These are phyloP conservation scores for Atta texana DNA, from an alignment of 1,140 invertebrate species.

Conservation along the genomic window DNA sequence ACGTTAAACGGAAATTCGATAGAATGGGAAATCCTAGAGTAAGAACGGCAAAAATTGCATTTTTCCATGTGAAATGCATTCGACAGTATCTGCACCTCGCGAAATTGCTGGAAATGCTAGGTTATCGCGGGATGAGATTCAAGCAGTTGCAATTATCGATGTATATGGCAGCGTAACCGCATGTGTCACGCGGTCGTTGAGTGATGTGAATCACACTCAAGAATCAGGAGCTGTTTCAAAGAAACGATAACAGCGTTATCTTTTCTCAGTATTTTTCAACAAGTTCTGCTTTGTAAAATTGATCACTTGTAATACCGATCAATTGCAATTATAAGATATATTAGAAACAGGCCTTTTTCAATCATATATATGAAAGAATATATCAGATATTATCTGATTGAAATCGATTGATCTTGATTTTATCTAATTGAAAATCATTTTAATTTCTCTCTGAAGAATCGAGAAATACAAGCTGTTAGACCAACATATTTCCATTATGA, in stretches of 20 bases:
- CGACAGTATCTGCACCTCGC: not conserved
- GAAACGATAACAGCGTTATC: slow-evolving; percentile 65
- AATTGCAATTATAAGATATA: not conserved
- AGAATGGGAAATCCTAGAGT: not conserved
- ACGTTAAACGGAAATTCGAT: slow-evolving; percentile 25
- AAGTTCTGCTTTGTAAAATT: not conserved
- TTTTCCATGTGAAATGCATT: slow-evolving; percentile 14
- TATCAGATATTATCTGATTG: not conserved
- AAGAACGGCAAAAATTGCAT: slow-evolving; percentile 8
- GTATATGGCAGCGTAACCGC: slow-evolving; percentile 2
- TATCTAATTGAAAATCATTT: not conserved
- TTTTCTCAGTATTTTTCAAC: slow-evolving; percentile 36
- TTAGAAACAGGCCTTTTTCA: not conserved
- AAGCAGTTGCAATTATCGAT: slow-evolving; percentile 45
- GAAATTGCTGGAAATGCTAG: slow-evolving; percentile 37
- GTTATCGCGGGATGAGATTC: slow-evolving; percentile 50
- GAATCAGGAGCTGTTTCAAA: slow-evolving; percentile 56
- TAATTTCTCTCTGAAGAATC: not conserved
- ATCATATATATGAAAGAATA: not conserved
- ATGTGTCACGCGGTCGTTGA: slow-evolving; percentile 15
- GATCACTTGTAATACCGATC: not conserved
- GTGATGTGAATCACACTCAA: slow-evolving; percentile 41
- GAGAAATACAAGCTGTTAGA: not conserved
- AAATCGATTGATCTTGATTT: too few relatives aligned
- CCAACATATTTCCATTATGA: slow-evolving; percentile 12